A percentile compares a stretch with the other conserved stretches of the same genome.
These are phyloP conservation scores for Epinephelus fuscoguttatus DNA, from an alignment of 2,113 vertebrate genomes.

Conservation along the genomic window DNA sequence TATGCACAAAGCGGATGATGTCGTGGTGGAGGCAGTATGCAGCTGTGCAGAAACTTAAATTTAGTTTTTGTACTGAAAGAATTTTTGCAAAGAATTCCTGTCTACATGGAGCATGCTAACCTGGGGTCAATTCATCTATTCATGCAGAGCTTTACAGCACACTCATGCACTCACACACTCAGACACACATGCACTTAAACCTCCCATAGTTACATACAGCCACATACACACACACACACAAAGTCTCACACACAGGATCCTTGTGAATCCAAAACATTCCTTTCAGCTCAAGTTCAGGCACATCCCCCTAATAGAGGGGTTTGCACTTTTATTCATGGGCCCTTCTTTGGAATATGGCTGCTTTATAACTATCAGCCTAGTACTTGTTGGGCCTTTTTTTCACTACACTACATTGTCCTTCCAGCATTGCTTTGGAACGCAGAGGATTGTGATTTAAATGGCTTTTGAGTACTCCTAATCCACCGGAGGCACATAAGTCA, in stretches of 20 bases:
- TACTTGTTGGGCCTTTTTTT: conserved; percentile 63
- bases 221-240: conserved; percentile 37
- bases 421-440: conserved; percentile 67
- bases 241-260: conserved; percentile 69
- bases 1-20: background rate
- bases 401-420: conserved; percentile 74
- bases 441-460: conserved; percentile 80
- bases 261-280: conserved; percentile 85
- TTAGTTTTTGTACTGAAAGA: background rate
- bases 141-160: conserved; percentile 40
- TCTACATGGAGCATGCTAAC: conserved; percentile 29
- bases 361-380: conserved; percentile 76
- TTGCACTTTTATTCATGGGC: conserved; percentile 83
- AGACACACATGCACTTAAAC: conserved; percentile 35
- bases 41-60: conserved; percentile 2
- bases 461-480: conserved; percentile 77
- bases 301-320: conserved; percentile 85
- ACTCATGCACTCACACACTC: conserved; percentile 14
- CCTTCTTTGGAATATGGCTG: conserved; percentile 76
- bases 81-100: conserved; percentile 16
- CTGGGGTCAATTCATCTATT: conserved; percentile 64
- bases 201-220: conserved; percentile 41
- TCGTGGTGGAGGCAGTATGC: background rate
- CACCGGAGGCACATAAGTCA: conserved; percentile 82
- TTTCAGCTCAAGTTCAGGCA: conserved; percentile 84